Evolutionary conservation across 1,140 invertebrate species (phyloP).

Genomic region (Temnothorax nylanderi): DNA sequence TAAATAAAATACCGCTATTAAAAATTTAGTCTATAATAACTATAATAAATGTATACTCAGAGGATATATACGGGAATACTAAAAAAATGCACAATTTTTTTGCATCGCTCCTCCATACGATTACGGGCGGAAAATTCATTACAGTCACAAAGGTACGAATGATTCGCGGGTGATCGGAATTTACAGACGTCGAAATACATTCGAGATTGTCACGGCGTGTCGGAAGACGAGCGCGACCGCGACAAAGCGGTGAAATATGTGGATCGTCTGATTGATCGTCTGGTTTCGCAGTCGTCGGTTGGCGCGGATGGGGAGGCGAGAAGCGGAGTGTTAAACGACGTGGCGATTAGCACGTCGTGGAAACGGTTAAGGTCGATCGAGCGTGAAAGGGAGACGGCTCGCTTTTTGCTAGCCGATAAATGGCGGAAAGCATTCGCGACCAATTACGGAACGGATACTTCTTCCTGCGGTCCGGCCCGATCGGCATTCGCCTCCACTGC

Average conservation of each 20-base stretch:
- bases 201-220: neutral
- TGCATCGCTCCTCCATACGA: neutral
- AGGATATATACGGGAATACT: neutral
- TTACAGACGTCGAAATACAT: conserved; percentile 28
- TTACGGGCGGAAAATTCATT: conserved; percentile 11
- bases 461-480: conserved; percentile 40
- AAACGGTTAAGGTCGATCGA: conserved; percentile 59
- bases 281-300: conserved; percentile 27
- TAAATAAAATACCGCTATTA: neutral
- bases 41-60: neutral
- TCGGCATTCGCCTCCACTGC: neutral
- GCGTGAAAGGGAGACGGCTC: conserved; percentile 45
- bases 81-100: neutral
- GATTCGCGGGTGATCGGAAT: neutral
- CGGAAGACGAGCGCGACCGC: conserved; percentile 14
- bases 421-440: conserved; percentile 57
- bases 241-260: conserved; percentile 49
- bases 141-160: neutral
- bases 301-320: too few species aligned
- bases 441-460: conserved; percentile 60
- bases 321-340: conserved; percentile 37
- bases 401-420: conserved; percentile 58
- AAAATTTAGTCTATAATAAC: neutral
- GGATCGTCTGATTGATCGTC: conserved; percentile 53
- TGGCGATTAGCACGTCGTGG: conserved; percentile 54